Base-by-base conservation (phyloP, 2,797 vertebrate genomes). In the Falco berigora region DNA sequence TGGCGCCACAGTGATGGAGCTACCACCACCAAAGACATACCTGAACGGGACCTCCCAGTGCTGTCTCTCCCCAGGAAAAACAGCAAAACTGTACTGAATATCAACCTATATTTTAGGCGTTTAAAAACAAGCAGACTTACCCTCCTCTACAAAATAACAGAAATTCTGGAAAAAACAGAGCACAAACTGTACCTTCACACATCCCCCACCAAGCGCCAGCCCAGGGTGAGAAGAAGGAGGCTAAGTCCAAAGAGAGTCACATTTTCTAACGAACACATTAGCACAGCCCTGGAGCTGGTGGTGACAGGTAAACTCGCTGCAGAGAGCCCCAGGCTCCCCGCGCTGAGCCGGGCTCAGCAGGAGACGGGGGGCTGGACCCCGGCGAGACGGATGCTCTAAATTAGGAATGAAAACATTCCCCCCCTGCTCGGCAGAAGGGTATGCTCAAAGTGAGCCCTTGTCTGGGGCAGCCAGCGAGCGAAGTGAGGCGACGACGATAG, bases 361-460 rank as follows among this genome's bases (percentile, higher is more conserved):
- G 96, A 97, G 95, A 77, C 1, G 2, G 56, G 71, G 64, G 79
- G 68, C 82, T 90, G 91, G 77, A 95, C 76, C 95, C 93, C 42
- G 5, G 32, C 5, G 47, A 84, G 92, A 95, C 2, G 17, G 84
- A 90, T 58, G 86, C 93, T 96, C 93, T 94, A 96, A 97, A 97
- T 92, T 86, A 80, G 96, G 94, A 97, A 97, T 80, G 95, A 95
- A 98, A 98, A 97, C 95, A 97, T 74, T 91, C 74, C 72, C 67
- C 91, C 92, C 88, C 82, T 24, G 84, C 96, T 86, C 27, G 8
- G 95, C 91, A 93, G 80, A 73, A 94, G 81, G 82, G 59, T 27
- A 53, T 3, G 25, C 96, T 97, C 91, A 97, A 96, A 97, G 96
- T 95, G 90, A 96, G 92, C 82, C 97, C 93, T 98, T 97, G 97